Conservation (phyloP, 2,888 invertebrate species). For the Brachyptera putata region DNA sequence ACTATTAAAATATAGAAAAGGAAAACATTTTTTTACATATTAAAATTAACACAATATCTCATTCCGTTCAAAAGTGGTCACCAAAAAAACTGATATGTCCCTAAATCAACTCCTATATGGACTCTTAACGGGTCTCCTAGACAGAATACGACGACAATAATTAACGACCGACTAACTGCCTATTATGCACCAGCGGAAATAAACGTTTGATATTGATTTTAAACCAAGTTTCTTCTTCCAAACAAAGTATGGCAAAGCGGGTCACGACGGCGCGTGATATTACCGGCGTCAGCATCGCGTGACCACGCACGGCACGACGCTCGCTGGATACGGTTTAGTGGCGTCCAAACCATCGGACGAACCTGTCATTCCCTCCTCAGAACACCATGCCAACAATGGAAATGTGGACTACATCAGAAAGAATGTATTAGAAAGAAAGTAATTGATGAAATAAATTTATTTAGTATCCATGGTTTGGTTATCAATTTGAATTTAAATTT, state of each 20-base stretch:
- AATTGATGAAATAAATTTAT: too few species aligned
- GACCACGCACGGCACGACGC: constrained; percentile 19
- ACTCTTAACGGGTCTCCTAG: too few species aligned
- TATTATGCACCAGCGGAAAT: not conserved
- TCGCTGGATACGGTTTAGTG: not conserved
- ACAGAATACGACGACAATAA: constrained; percentile 7
- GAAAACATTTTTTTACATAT: too few species aligned
- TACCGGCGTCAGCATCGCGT: constrained; percentile 23
- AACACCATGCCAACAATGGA: not conserved
- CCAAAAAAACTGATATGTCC: too few species aligned
- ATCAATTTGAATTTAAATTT: too few species aligned
- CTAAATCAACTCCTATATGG: too few species aligned
- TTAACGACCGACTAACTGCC: constrained; percentile 19
- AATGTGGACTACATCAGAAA: too few species aligned
- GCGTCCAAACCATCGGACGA: not conserved
- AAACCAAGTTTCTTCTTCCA: not conserved
- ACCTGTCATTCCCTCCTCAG: not conserved
- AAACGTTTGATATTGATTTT: constrained; percentile 11
- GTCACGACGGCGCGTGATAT: constrained; percentile 28
- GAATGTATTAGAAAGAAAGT: too few species aligned
- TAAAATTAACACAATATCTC: too few species aligned
- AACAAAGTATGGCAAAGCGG: constrained; percentile 13
- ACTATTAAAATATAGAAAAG: too few species aligned
- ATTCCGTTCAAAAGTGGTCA: too few species aligned
- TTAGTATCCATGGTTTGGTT: too few species aligned